Conservation (phyloP, 2,797 vertebrate genomes). For the Oryzias dopingdopingensis region DNA sequence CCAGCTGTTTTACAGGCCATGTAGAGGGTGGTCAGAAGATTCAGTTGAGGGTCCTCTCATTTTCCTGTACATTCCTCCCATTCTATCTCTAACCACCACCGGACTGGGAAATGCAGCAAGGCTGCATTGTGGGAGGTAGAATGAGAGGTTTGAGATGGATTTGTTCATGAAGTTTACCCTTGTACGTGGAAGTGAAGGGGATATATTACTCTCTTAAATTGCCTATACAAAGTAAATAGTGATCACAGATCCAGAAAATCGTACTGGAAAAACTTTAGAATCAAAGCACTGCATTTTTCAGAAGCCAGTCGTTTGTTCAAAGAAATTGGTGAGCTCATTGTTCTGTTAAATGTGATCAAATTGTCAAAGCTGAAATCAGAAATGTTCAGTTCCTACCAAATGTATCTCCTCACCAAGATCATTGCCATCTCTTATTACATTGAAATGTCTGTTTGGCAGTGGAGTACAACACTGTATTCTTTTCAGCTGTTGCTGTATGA, state of each 20-base stretch:
- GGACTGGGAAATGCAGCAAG: constrained; percentile 53
- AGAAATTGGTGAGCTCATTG: constrained; percentile 7
- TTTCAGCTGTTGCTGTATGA: constrained; percentile 20
- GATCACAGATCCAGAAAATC: constrained; percentile 34
- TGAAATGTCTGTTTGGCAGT: constrained; percentile 32
- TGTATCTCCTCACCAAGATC: constrained; percentile 10
- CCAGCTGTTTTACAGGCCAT: constrained; percentile 18
- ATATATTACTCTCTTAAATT: constrained; percentile 17
- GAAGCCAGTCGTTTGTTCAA: constrained; percentile 1
- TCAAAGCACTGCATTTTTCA: constrained; percentile 30
- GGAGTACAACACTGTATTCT: constrained; percentile 20
- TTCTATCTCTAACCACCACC: constrained; percentile 57
- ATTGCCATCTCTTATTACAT: constrained; percentile 1
- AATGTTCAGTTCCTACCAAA: background rate
- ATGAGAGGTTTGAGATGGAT: constrained; percentile 44
- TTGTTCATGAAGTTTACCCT: constrained; percentile 37
- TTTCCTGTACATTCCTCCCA: constrained; percentile 52
- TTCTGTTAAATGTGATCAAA: constrained; percentile 17
- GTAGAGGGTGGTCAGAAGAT: constrained; percentile 36
- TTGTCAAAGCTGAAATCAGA: constrained; percentile 8
- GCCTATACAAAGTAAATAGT: constrained; percentile 16
- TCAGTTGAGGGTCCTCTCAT: constrained; percentile 36
- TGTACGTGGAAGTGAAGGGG: constrained; percentile 32
- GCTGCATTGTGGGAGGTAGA: constrained; percentile 48
- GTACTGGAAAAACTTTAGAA: constrained; percentile 16